phyloP scores from a whole-genome alignment of 2,113 vertebrate genomes.

The Tonatia bakeri region DNA sequence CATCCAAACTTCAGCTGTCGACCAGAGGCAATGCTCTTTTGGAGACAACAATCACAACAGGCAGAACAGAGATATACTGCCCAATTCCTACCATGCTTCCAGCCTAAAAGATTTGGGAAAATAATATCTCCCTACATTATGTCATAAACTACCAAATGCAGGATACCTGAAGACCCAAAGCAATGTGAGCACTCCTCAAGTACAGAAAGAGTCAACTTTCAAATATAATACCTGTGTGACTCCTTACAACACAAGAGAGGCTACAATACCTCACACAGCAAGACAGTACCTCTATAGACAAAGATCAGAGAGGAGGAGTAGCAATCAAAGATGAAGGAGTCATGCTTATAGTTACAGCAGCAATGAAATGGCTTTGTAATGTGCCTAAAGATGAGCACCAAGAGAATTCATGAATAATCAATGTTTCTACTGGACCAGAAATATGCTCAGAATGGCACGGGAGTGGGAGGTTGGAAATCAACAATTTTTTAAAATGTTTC shows the following conservation, averaged over 20 bases:
- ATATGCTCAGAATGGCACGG: not conserved
- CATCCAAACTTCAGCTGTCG: not conserved
- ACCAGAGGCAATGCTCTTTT: not conserved
- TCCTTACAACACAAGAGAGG: not conserved
- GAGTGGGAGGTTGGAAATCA: not conserved
- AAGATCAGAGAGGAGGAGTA: not conserved
- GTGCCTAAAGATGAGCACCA: not conserved
- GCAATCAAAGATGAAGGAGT: constrained; percentile 2
- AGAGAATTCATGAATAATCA: not conserved
- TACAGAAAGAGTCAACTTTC: constrained; percentile 4
- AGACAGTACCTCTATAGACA: not conserved
- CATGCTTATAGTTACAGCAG: not conserved
- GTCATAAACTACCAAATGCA: constrained; percentile 21
- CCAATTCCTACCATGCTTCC: constrained; percentile 8
- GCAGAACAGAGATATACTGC: not conserved
- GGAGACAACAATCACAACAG: not conserved
- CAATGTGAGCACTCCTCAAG: not conserved
- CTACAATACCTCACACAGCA: not conserved
- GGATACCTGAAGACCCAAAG: not conserved
- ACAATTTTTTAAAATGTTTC: constrained; percentile 23
- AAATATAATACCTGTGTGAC: not conserved
- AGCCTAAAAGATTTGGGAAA: not conserved
- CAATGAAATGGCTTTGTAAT: constrained; percentile 3
- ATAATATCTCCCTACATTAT: not conserved
- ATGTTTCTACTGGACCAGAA: not conserved